Conservation (phyloP, 2,113 vertebrate genomes). For the Tragelaphus strepsiceros region DNA sequence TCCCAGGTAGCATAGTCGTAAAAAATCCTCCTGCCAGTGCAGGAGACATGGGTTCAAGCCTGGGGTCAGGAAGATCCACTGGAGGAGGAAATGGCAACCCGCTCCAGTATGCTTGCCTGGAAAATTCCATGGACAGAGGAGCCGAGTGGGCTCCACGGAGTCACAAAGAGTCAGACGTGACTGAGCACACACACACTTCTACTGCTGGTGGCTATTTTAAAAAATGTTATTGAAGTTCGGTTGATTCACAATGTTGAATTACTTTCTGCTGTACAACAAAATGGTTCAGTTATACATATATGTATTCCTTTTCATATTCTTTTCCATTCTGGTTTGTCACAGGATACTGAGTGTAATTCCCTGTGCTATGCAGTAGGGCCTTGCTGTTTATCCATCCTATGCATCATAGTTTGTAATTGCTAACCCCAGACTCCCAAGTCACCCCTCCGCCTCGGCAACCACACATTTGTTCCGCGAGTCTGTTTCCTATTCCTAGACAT, state of each 20-base stretch:
- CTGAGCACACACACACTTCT: not conserved
- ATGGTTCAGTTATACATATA: not conserved
- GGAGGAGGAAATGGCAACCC: not conserved
- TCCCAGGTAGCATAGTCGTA: not conserved
- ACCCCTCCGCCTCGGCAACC: not conserved
- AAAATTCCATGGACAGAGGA: not conserved
- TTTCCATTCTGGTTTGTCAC: not conserved
- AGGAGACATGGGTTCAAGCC: not conserved
- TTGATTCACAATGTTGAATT: not conserved
- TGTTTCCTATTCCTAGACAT: not conserved
- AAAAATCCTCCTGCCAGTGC: not conserved
- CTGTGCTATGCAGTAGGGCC: not conserved
- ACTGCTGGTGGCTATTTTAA: not conserved
- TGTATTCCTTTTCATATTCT: not conserved
- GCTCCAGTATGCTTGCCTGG: not conserved
- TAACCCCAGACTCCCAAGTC: not conserved
- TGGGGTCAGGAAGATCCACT: not conserved
- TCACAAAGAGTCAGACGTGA: not conserved
- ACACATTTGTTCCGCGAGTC: not conserved
- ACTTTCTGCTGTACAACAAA: not conserved
- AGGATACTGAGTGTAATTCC: not conserved
- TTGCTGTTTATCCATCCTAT: not conserved
- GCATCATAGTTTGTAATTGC: not conserved
- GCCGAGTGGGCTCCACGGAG: not conserved
- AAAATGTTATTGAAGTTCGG: not conserved